phyloP scores from a whole-genome alignment of 2,797 vertebrate species.

The Sebastes oblongus region DNA sequence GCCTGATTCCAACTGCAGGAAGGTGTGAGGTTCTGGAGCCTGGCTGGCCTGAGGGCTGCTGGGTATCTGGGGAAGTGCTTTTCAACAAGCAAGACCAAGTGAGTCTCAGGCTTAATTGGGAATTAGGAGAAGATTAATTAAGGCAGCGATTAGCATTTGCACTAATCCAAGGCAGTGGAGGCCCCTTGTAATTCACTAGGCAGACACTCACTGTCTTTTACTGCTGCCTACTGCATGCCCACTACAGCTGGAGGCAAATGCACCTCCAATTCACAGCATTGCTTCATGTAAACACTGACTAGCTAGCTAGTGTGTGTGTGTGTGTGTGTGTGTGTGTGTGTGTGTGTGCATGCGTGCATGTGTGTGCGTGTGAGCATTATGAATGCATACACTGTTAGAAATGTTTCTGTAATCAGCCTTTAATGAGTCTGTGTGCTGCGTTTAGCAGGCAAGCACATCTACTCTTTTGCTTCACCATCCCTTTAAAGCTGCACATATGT shows the following conservation, averaged over 20 bases:
- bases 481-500: neutral
- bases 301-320: too few relatives aligned
- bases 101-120: conserved; percentile 43
- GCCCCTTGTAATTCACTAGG: conserved; percentile 26
- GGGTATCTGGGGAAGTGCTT: conserved; percentile 13
- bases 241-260: conserved; percentile 17
- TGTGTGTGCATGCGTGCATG: too few relatives aligned
- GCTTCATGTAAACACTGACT: too few relatives aligned
- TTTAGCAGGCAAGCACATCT: neutral
- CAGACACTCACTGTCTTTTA: conserved; percentile 14
- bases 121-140: conserved; percentile 58
- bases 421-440: neutral
- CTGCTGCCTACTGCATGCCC: conserved; percentile 1
- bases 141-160: conserved; percentile 45
- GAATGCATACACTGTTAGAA: neutral
- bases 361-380: neutral
- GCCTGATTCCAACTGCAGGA: neutral
- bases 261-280: neutral
- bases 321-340: too few relatives aligned
- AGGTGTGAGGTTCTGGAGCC: neutral
- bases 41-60: neutral
- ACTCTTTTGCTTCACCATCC: neutral
- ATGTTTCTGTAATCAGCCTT: neutral
- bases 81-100: conserved; percentile 19
- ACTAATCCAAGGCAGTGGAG: conserved; percentile 51